Evolutionary conservation across 2,797 vertebrate species (phyloP), one percentile per base, ranked within the genome.

Genomic region (Enteromius viviparus): DNA sequence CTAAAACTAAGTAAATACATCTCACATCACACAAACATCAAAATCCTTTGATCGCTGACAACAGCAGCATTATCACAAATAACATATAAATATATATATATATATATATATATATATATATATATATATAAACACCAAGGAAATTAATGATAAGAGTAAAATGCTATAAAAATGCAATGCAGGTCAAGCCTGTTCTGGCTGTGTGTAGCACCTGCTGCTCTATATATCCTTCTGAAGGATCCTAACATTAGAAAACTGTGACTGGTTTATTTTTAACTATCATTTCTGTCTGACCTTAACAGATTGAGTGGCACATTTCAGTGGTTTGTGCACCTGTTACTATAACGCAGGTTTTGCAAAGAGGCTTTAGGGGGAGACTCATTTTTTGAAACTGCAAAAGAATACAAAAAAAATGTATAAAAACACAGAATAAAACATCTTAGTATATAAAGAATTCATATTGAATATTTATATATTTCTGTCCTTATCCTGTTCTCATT

Each of bases 191-290:
- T 49, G 14, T 15, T 71, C 42, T 71, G 69, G n/a, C 21, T 45
- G 23, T 78, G 55, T 29, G 17, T 21, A 64, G 26, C 58, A 78
- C 58, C 76, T 78, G 42, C 58, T 64, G 76, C 76, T 65, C 42
- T 49, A 21, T 47, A 45, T 62, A 64, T 47, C 40, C 15, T 17
- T 29, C 40, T 15, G 55, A 77, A 78, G 42, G 76, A 64, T 14
- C 42, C 3, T 32, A 78, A 78, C 60, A 65, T 78, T n/a, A 47
- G 40, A 64, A 77, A 77, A 32, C 19, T 1, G 23, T 78, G 58
- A 1, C 4, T 32, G 40, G 42, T 78, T 78, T 78, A 77, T 77
- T 77, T 77, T 77, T 77, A 77, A 77, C 40, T 29, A 26, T 64
- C 17, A 55, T 47, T 64, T 64, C 23, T 29, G 55, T 47, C 23